A percentile compares a stretch with the other conserved stretches of the same genome.
Evolutionary conservation across 2,888 invertebrate genomes (phyloP).

Genomic region (Dasypolia templi): DNA sequence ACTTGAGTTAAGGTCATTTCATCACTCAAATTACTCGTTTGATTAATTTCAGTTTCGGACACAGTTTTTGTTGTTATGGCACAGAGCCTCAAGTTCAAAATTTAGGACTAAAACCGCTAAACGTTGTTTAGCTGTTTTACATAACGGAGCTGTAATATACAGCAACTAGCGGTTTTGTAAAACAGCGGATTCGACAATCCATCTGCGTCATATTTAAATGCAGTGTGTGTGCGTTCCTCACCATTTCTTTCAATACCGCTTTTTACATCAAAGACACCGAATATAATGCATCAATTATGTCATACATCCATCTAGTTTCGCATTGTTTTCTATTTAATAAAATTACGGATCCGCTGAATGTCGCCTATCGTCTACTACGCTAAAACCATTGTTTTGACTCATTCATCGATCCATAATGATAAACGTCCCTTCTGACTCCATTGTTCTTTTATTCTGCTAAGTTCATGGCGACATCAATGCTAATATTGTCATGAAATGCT

Average conservation of each 20-base stretch:
- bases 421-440: constrained; percentile 23
- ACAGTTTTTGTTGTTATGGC: no score
- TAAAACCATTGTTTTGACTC: constrained; percentile 30
- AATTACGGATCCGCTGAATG: constrained; percentile 9
- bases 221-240: neutral
- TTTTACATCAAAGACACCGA: neutral
- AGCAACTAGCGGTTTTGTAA: no score
- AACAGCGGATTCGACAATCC: no score
- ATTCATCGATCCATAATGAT: constrained; percentile 18
- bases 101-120: no score
- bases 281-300: neutral
- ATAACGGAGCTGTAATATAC: no score
- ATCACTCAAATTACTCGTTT: no score
- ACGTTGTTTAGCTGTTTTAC: no score
- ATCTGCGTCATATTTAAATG: no score
- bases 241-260: neutral
- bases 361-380: neutral
- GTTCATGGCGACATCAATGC: constrained; percentile 55
- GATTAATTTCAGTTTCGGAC: no score
- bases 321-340: constrained; percentile 17
- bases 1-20: no score
- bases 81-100: no score
- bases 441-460: constrained; percentile 46
- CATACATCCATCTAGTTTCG: neutral
- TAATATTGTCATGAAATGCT: constrained; percentile 46